Evolutionary conservation across 2,113 vertebrate genomes (phyloP), one percentile per base, ranked within the genome.

Genomic region (Sander vitreus): DNA sequence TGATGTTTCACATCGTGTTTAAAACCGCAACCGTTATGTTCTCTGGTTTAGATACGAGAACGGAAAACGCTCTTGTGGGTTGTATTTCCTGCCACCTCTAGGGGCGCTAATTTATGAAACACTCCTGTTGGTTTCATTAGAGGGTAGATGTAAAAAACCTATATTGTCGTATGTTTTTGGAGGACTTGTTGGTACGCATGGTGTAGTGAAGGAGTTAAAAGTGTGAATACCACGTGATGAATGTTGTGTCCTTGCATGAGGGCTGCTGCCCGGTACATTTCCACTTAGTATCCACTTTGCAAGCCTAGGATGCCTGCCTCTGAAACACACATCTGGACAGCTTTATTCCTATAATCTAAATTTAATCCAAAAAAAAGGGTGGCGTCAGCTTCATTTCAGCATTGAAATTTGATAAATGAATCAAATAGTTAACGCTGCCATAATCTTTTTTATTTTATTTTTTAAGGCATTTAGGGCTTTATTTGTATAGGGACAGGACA

Each of bases 201-300:
- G 7, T 30, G 27, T 6, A n/a, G 21, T 50, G 51, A 48, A 54
- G 43, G 65, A 75, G 64, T 57, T 78, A 23, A 14, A 30, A 25
- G 47, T 36, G 48, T 78, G 39, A 76, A 39, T 73, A 76, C 45
- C 55, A 79, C 25, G 30, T 53, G 67, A 55, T 8, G 25, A 64
- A 64, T 70, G 45, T 8, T n/a, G 57, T 25, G 18, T 36, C 36
- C 18, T 4, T 15, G 67, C 25, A 15, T 3, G 2, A 12, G n/a
- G 53, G 3, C 54, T 13, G 50, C 75, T 60, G 64, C 70, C 53
- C n/a, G 19, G 39, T 57, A 72, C 30, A 50, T 71, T 80, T 67
- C 45, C 54, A 80, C 53, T 63, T 58, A 39, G 51, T 55, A 67
- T 59, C 21, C 14, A 19, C 53, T 74, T 21, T 33, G 7, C 21